These are phyloP conservation scores for Stegastes partitus DNA, from an alignment of 2,113 vertebrate species.

Conservation along the genomic window DNA sequence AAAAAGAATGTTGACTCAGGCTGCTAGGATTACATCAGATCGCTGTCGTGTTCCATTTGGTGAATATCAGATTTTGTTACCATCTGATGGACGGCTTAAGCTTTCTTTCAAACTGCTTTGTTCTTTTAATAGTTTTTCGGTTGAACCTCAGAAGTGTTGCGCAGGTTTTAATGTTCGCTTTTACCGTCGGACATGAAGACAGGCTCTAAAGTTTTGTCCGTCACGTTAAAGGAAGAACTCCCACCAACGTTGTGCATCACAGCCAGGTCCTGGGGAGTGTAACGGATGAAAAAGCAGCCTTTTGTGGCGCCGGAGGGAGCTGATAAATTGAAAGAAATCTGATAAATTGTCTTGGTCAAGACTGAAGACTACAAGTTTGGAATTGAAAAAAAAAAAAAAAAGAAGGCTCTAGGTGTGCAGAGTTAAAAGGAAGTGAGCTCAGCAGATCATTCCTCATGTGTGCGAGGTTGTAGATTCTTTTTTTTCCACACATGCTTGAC, in stretches of 20 bases:
- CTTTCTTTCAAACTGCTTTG: too few relatives aligned
- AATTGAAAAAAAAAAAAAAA: not conserved
- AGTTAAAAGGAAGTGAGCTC: not conserved
- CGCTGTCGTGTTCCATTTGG: not conserved
- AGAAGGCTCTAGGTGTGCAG: not conserved
- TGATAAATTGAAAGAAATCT: conserved; percentile 6
- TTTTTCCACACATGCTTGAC: too few relatives aligned
- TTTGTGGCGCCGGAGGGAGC: not conserved
- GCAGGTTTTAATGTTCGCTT: too few relatives aligned
- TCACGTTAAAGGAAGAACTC: not conserved
- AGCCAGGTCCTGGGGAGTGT: not conserved
- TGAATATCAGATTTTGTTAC: not conserved
- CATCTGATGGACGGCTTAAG: too few relatives aligned
- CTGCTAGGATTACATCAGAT: not conserved
- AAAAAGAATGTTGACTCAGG: not conserved
- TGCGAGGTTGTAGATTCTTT: too few relatives aligned
- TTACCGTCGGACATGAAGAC: too few relatives aligned
- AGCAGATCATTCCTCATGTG: not conserved
- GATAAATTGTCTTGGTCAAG: not conserved
- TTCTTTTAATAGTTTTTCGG: too few relatives aligned
- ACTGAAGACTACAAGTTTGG: not conserved
- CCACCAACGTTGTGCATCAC: not conserved
- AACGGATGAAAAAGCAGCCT: not conserved
- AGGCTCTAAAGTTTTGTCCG: not conserved
- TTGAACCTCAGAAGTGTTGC: too few relatives aligned